phyloP scores from a whole-genome alignment of 2,797 vertebrate genomes.

The Leucoraja ocellata region DNA sequence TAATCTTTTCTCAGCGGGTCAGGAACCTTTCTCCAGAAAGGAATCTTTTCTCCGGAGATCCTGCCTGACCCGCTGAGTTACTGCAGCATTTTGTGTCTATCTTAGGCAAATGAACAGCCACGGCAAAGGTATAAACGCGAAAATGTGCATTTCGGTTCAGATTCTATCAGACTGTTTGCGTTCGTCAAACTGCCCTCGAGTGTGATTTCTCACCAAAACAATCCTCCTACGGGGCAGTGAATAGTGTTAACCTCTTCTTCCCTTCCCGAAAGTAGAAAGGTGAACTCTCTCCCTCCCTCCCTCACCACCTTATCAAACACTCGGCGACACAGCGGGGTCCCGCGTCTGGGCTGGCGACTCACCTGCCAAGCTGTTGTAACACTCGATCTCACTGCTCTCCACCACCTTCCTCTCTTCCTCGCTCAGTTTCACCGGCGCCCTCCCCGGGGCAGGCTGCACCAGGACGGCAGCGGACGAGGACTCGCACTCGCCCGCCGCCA shows the following conservation, averaged over 20 bases:
- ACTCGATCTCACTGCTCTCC: slow-evolving; percentile 90
- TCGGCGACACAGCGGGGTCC: neutral
- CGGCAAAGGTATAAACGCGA: neutral
- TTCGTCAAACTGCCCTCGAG: neutral
- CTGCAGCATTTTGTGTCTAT: no score
- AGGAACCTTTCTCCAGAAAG: no score
- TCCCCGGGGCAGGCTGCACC: neutral
- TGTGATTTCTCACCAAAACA: neutral
- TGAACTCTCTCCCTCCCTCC: no score
- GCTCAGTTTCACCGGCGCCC: slow-evolving; percentile 57
- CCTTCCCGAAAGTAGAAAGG: no score
- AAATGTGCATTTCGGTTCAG: neutral
- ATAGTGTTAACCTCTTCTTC: neutral
- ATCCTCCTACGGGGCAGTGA: neutral
- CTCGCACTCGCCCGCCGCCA: slow-evolving; percentile 64
- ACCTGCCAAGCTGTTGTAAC: slow-evolving; percentile 98
- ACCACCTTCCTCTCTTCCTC: slow-evolving; percentile 86
- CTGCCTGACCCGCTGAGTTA: no score
- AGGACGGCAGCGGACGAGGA: slow-evolving; percentile 54
- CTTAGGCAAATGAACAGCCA: no score
- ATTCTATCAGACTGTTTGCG: neutral
- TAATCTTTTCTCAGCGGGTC: no score
- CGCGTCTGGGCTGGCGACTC: neutral
- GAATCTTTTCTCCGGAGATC: no score
- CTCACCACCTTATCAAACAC: neutral